Percentiles rank a stretch among this genome's conserved stretches.
Conservation (phyloP, 2,113 vertebrate species). For the Aspiorhynchus laticeps region DNA sequence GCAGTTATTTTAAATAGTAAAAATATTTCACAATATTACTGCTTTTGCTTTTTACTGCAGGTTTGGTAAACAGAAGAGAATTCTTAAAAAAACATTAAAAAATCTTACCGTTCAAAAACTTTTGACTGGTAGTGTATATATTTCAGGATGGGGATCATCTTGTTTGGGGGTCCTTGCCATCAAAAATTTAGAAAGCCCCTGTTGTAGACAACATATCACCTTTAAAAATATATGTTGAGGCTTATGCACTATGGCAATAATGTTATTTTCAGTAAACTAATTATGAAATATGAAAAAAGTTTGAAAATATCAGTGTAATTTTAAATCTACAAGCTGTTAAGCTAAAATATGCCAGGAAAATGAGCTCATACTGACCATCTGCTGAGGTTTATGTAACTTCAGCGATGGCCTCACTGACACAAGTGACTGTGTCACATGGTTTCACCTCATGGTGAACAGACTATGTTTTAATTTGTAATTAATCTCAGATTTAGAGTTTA, state of each 20-base stretch:
- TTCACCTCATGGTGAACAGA: background rate
- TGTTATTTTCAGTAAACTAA: background rate
- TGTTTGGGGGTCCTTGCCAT: background rate
- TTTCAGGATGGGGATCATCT: background rate
- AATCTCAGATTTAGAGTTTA: background rate
- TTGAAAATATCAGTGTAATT: no score
- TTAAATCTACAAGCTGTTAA: background rate
- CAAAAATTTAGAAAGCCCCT: background rate
- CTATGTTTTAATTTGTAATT: background rate
- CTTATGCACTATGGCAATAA: background rate
- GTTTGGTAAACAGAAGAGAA: no score
- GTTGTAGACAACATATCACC: background rate
- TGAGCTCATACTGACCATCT: conserved; percentile 33
- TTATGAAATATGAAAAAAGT: background rate
- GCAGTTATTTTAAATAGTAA: no score
- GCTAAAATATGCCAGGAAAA: conserved; percentile 15
- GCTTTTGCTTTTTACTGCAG: no score
- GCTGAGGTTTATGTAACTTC: conserved; percentile 25
- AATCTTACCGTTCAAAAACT: no score
- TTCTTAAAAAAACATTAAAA: no score
- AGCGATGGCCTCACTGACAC: conserved; percentile 13
- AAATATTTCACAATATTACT: no score
- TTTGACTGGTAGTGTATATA: background rate
- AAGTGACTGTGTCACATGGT: background rate
- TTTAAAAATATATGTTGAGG: background rate